A percentile compares a stretch with the other conserved stretches of the same genome.
These are phyloP conservation scores for Chloroceryle amazona DNA, from an alignment of 2,797 vertebrate genomes.

Conservation along the genomic window DNA sequence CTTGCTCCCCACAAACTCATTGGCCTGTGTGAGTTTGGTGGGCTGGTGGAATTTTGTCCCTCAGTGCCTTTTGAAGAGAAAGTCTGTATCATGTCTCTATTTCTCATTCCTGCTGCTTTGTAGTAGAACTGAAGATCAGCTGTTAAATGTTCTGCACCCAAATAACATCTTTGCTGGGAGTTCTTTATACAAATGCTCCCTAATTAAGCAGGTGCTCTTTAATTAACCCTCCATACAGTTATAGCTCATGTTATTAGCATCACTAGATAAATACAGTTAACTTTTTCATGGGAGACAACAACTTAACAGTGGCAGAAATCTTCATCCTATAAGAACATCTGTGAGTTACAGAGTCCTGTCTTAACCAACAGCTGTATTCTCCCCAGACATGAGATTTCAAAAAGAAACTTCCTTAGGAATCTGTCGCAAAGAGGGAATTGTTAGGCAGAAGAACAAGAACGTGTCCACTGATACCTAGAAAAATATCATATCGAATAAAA, in stretches of 20 bases:
- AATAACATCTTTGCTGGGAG: background rate
- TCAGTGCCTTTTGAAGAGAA: background rate
- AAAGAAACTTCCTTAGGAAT: background rate
- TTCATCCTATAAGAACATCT: background rate
- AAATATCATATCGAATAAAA: background rate
- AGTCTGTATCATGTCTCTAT: accelerated
- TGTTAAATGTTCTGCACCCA: background rate
- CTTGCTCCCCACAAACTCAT: background rate
- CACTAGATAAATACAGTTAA: background rate
- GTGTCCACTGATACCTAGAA: background rate
- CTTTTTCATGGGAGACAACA: background rate
- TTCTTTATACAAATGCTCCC: background rate
- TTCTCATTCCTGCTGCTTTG: background rate
- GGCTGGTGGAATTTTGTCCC: background rate
- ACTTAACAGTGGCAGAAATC: background rate
- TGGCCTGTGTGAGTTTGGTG: background rate
- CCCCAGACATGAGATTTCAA: background rate
- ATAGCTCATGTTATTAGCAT: background rate
- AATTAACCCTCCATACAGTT: background rate
- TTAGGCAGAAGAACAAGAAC: background rate
- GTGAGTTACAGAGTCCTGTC: background rate
- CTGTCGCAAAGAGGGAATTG: background rate
- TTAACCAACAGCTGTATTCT: background rate
- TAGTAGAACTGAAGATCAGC: background rate
- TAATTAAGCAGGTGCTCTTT: background rate